Conservation (phyloP, 2,797 vertebrate species). For the Amazonetta brasiliensis region DNA sequence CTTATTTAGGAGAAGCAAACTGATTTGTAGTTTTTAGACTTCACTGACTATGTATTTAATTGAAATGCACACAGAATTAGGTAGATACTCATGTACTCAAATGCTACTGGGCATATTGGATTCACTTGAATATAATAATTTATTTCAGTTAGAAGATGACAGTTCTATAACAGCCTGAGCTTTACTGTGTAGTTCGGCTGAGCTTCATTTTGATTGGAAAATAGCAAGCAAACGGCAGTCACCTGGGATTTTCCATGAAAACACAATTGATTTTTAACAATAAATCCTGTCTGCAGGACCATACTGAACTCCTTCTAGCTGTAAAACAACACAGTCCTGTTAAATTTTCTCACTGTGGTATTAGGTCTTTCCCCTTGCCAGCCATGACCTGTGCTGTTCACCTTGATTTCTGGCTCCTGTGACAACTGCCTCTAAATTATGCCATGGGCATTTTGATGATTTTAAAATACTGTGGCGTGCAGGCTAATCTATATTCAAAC, state of each 20-base stretch:
- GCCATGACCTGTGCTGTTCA: not conserved
- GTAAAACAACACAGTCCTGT: not conserved
- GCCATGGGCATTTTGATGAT: not conserved
- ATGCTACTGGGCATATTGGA: not conserved
- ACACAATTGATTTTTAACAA: slow-evolving; percentile 56
- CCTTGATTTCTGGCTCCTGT: not conserved
- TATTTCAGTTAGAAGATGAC: slow-evolving; percentile 21
- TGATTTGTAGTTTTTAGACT: slow-evolving; percentile 16
- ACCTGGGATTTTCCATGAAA: slow-evolving; percentile 54
- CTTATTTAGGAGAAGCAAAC: not conserved
- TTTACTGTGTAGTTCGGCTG: not conserved
- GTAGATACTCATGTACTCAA: not conserved
- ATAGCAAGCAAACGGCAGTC: slow-evolving; percentile 18
- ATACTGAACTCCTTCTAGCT: slow-evolving; percentile 18
- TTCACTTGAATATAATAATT: not conserved
- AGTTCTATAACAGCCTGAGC: not conserved
- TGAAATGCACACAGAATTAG: slow-evolving; percentile 18
- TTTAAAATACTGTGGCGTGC: not conserved
- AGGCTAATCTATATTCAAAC: not conserved
- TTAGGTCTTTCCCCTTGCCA: not conserved
- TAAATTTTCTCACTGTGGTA: not conserved
- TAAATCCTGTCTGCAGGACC: slow-evolving; percentile 48
- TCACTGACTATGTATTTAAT: not conserved
- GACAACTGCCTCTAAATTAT: not conserved
- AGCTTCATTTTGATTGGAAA: slow-evolving; percentile 40